Percentiles rank a stretch among this genome's conserved stretches.
These are phyloP conservation scores for Craniophora ligustri DNA, from an alignment of 2,888 invertebrate species.

Conservation along the genomic window DNA sequence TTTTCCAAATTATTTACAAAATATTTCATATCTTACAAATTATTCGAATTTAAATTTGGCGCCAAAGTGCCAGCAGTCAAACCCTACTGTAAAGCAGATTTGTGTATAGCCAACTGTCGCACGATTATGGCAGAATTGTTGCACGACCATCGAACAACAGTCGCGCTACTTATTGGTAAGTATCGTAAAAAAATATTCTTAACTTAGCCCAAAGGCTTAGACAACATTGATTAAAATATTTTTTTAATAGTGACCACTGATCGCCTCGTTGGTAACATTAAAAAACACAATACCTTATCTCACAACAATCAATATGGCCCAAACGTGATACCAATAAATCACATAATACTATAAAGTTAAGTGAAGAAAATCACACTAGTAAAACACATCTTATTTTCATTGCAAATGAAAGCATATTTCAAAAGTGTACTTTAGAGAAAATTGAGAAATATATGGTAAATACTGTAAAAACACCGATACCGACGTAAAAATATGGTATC, in stretches of 20 bases:
- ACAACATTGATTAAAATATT: constrained; percentile 4
- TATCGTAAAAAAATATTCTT: no score
- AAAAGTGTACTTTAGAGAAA: background rate
- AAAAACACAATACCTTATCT: background rate
- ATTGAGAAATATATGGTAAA: background rate
- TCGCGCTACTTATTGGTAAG: background rate
- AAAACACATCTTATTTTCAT: constrained; percentile 16
- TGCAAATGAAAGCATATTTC: constrained; percentile 9
- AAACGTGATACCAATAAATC: background rate
- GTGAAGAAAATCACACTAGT: constrained; percentile 36
- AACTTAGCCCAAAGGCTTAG: constrained; percentile 1
- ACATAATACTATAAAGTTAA: constrained; percentile 5
- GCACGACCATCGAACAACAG: background rate
- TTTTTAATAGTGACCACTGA: no score
- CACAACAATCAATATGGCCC: background rate
- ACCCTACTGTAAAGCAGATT: no score
- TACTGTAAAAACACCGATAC: no score
- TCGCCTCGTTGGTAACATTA: no score
- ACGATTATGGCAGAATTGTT: background rate
- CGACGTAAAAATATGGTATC: no score
- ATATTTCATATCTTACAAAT: background rate
- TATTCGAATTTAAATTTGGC: background rate
- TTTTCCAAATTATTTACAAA: constrained; percentile 14
- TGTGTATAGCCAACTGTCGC: background rate
- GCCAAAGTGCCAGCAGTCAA: background rate